Conservation (phyloP, 2,888 invertebrate species). For the Torymus tubicola region DNA sequence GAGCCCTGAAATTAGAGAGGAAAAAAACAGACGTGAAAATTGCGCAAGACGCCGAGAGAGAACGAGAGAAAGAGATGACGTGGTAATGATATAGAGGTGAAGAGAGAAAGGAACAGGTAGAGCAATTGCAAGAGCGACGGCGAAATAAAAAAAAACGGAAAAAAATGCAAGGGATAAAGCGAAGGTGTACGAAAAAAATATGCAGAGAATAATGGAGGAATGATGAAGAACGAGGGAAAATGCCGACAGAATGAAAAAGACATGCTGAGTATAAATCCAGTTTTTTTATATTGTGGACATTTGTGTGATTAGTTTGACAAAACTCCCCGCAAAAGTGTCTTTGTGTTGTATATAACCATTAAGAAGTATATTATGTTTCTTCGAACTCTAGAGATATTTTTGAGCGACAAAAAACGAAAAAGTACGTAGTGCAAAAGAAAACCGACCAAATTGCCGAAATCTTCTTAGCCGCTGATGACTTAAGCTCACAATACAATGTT, state of each 20-base stretch:
- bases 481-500: too few species aligned
- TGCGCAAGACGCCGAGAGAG: slow-evolving; percentile 22
- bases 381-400: too few species aligned
- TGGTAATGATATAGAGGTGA: slow-evolving; percentile 48
- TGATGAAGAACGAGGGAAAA: slow-evolving; percentile 7
- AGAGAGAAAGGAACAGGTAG: slow-evolving; percentile 53
- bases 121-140: slow-evolving; percentile 26
- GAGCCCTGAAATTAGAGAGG: slow-evolving; percentile 28
- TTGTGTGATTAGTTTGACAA: too few species aligned
- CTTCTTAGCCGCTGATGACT: too few species aligned
- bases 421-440: too few species aligned
- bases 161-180: not conserved
- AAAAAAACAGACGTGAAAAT: slow-evolving; percentile 25
- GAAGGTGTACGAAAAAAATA: slow-evolving; percentile 9
- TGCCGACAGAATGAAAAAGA: not conserved
- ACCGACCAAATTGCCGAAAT: too few species aligned
- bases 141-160: slow-evolving; percentile 20
- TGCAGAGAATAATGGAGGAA: not conserved
- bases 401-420: too few species aligned
- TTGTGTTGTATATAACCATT: too few species aligned
- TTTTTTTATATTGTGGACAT: too few species aligned
- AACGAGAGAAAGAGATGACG: slow-evolving; percentile 34
- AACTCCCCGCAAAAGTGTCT: too few species aligned
- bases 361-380: too few species aligned
- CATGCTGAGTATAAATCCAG: too few species aligned